These are phyloP conservation scores for Taenaris catops DNA, from an alignment of 2,888 invertebrate genomes.

Conservation along the genomic window DNA sequence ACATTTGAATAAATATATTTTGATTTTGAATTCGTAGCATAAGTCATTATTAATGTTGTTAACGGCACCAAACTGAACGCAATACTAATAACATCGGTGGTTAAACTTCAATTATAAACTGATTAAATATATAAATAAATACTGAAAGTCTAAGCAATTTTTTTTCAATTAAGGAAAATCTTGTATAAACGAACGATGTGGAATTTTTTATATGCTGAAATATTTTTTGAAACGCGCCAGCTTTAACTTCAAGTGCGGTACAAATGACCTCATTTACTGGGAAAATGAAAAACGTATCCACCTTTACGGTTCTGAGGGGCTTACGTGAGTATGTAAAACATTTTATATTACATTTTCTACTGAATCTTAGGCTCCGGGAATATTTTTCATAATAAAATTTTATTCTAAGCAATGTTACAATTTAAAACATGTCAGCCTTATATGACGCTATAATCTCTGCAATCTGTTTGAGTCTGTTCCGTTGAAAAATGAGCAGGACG, in stretches of 20 bases:
- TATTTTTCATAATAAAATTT: conserved; percentile 2
- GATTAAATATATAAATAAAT: not conserved
- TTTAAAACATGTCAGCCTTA: not conserved
- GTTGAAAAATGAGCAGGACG: too few species aligned
- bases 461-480: too few species aligned
- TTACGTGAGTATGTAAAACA: conserved; percentile 10
- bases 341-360: conserved; percentile 13
- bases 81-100: too few species aligned
- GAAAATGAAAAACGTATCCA: conserved; percentile 14
- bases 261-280: conserved; percentile 20
- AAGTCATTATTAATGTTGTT: too few species aligned
- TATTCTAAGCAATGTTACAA: not conserved
- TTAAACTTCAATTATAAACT: too few species aligned
- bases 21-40: too few species aligned
- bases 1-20: too few species aligned
- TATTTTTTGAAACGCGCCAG: conserved; percentile 14
- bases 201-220: conserved; percentile 11
- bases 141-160: not conserved
- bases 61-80: too few species aligned
- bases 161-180: conserved; percentile 6
- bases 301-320: conserved; percentile 8
- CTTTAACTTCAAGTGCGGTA: conserved; percentile 16
- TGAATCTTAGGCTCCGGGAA: conserved; percentile 1
- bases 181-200: not conserved
- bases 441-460: too few species aligned